Evolutionary conservation across 2,113 vertebrate species (phyloP), one percentile per base, ranked within the genome.

Genomic region (Crypturellus undulatus): DNA sequence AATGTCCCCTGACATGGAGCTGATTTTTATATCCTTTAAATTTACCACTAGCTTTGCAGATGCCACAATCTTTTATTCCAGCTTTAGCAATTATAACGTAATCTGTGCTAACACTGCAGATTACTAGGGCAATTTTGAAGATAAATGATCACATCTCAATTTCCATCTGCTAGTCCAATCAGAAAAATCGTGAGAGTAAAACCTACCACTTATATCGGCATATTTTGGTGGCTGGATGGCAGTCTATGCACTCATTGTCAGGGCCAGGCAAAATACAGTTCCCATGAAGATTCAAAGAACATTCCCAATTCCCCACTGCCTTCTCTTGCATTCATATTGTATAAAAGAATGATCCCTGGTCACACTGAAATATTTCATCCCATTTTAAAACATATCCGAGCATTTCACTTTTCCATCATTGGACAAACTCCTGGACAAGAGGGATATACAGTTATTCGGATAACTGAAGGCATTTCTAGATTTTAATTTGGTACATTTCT

Each of bases 1-100:
- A 96, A 94, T 82, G 82, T 96, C 95, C 94, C 96, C 90, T 95
- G 94, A 96, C 96, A 96, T 94, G 79, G 79, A 94, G 83, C 85
- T 88, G 91, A 90, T 92, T 95, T 96, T 95, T 95, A 97, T 94
- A 94, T 81, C 90, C 82, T 91, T 95, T 92, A 91, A 94, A 96
- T 96, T 97, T 95, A 96, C 87, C 95, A 93, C 91, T 12, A 92
- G 94, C 79, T 96, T 95, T 97, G 94, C 95, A 97, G 96, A 97
- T 97, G 96, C 93, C 26, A 45, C 93, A 88, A 86, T 95, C 86
- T 95, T 97, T 97, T 95, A 96, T 94, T 96, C 96, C 80, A 90
- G 67, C 90, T 95, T 93, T 93, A 84, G 93, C 95, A 97, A 96
- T 96, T 96, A 96, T 94, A 96, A 94, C 11, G 3, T 97, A 96